These are phyloP conservation scores for Nomada fabriciana DNA, from an alignment of 2,888 invertebrate genomes.

Conservation along the genomic window DNA sequence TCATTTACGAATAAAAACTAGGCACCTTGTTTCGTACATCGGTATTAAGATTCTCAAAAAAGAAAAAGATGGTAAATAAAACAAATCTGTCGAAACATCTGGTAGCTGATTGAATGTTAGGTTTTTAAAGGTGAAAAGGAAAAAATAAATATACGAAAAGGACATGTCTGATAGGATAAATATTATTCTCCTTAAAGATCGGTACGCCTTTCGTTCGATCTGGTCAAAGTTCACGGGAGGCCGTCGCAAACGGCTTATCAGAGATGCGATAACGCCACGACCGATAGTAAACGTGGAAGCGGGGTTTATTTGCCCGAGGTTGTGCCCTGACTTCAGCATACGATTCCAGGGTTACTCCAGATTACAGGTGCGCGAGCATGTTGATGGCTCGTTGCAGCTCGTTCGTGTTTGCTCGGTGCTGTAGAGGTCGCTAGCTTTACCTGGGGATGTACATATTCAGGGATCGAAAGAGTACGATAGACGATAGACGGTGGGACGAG, in stretches of 20 bases:
- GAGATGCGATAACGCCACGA: constrained; percentile 16
- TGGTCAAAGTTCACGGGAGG: background rate
- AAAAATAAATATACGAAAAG: background rate
- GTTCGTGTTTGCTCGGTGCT: constrained; percentile 34
- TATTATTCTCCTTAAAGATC: background rate
- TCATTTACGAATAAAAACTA: background rate
- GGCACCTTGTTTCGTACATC: no score
- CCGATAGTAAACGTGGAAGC: constrained; percentile 19
- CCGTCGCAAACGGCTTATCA: constrained; percentile 2
- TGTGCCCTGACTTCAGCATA: constrained; percentile 19
- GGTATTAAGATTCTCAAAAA: background rate
- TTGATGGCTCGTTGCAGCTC: constrained; percentile 31
- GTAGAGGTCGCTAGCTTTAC: constrained; percentile 50
- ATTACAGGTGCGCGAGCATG: constrained; percentile 3
- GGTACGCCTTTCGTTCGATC: background rate
- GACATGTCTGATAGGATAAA: background rate
- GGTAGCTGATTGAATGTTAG: background rate
- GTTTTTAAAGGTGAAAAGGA: background rate
- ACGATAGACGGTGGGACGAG: background rate
- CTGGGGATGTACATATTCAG: constrained; percentile 37
- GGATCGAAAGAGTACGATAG: constrained; percentile 24
- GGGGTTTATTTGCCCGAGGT: constrained; percentile 21
- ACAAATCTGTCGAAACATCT: no score
- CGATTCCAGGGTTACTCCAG: constrained; percentile 41
- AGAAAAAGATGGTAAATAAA: no score